phyloP scores from a whole-genome alignment of 2,113 vertebrate genomes.

The Epinephelus cyanopodus region DNA sequence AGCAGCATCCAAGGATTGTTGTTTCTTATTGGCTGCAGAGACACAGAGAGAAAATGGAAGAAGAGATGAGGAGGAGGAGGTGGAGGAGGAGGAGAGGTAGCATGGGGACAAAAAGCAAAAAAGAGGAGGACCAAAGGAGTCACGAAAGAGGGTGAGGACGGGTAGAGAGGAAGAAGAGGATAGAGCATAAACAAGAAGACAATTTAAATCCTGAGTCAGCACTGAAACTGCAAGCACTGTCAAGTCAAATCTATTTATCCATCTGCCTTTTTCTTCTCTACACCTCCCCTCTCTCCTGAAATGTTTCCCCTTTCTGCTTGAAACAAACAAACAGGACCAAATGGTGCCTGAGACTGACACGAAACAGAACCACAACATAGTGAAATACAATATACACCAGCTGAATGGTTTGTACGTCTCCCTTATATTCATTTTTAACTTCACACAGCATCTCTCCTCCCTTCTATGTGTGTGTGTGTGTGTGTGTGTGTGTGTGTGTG shows the following conservation, averaged over 20 bases:
- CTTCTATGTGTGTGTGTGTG: neutral
- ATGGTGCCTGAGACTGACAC: slow-evolving; percentile 33
- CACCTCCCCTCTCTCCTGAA: slow-evolving; percentile 43
- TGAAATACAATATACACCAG: slow-evolving; percentile 27
- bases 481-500: slow-evolving; percentile 3
- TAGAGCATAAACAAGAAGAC: slow-evolving; percentile 69
- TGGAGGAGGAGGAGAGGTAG: neutral
- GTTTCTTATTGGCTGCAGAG: slow-evolving; percentile 89
- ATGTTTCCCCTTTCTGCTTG: slow-evolving; percentile 37
- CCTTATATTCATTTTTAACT: neutral
- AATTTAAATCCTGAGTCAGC: slow-evolving; percentile 78
- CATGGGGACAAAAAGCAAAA: slow-evolving; percentile 20
- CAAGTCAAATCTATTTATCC: slow-evolving; percentile 71
- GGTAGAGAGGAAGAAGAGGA: slow-evolving; percentile 38
- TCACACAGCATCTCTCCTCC: neutral
- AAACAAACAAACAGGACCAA: slow-evolving; percentile 55
- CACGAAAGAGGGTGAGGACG: slow-evolving; percentile 33
- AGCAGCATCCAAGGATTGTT: slow-evolving; percentile 97
- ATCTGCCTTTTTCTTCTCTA: slow-evolving; percentile 49
- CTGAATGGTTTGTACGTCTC: slow-evolving; percentile 2
- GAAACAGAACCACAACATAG: slow-evolving; percentile 39
- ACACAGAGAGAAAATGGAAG: neutral
- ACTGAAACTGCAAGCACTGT: slow-evolving; percentile 68
- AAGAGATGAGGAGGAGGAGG: neutral
- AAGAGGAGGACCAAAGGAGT: slow-evolving; percentile 28